Percentiles rank a stretch among this genome's conserved stretches.
Evolutionary conservation across 2,113 vertebrate species (phyloP).

Genomic region (Stigmatopora argus): DNA sequence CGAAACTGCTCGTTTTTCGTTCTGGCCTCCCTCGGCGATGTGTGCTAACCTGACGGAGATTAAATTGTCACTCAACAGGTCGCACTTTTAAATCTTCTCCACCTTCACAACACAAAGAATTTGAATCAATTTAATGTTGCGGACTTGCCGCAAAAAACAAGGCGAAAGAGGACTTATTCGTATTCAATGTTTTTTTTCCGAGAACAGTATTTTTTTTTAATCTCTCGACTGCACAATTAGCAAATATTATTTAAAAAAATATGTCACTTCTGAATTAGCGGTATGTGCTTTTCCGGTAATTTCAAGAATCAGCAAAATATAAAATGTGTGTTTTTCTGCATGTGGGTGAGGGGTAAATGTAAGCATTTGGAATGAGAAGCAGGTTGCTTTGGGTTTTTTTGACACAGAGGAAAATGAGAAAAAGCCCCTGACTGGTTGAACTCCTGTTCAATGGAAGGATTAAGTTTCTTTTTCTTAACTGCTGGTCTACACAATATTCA

Average conservation of each 20-base stretch:
- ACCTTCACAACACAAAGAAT: not conserved
- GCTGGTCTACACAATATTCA: slow-evolving; percentile 34
- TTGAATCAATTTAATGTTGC: not conserved
- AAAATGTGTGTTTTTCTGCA: not conserved
- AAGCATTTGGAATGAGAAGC: slow-evolving; percentile 27
- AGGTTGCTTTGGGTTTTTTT: slow-evolving; percentile 21
- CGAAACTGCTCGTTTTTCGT: not conserved
- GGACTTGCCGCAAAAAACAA: not conserved
- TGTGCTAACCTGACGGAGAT: not conserved
- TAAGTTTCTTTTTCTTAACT: slow-evolving; percentile 61
- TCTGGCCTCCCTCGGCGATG: not conserved
- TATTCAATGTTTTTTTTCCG: not conserved
- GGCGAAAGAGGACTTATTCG: not conserved
- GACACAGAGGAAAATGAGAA: slow-evolving; percentile 34
- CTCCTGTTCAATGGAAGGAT: slow-evolving; percentile 63
- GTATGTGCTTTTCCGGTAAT: not conserved
- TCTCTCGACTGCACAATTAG: not conserved
- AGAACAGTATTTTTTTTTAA: too few species aligned
- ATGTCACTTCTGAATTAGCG: not conserved
- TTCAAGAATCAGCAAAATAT: not conserved
- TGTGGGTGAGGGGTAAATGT: slow-evolving; percentile 13
- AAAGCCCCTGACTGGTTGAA: slow-evolving; percentile 46
- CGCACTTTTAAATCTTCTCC: not conserved
- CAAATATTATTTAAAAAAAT: not conserved
- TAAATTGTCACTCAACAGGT: not conserved